Conservation (phyloP, 2,888 invertebrate genomes). For the Mythimna pallens region DNA sequence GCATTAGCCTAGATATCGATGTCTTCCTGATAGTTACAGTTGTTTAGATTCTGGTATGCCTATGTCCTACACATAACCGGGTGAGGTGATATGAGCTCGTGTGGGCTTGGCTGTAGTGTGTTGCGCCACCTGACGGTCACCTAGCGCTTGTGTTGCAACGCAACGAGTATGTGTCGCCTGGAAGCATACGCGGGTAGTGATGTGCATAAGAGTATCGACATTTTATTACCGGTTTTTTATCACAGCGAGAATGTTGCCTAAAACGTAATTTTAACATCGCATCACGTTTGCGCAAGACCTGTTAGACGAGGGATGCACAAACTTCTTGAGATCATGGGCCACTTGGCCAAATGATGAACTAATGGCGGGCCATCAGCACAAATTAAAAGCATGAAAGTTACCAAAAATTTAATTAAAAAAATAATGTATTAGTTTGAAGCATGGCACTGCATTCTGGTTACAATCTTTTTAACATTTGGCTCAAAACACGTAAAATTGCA, state of each 20-base stretch:
- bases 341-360: no score
- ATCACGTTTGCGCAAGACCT: neutral
- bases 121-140: conserved; percentile 59
- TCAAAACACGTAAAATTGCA: no score
- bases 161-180: conserved; percentile 58
- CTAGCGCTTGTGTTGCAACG: conserved; percentile 52
- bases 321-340: no score
- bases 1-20: neutral
- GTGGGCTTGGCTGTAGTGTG: conserved; percentile 56
- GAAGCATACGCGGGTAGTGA: conserved; percentile 52
- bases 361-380: no score
- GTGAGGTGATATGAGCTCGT: conserved; percentile 39
- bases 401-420: no score
- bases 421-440: no score
- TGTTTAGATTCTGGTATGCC: neutral
- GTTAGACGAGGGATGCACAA: neutral
- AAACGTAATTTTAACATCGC: no score
- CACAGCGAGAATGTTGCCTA: no score
- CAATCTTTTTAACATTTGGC: no score
- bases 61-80: conserved; percentile 5
- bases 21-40: conserved; percentile 5
- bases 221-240: no score
- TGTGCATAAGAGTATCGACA: conserved; percentile 34
- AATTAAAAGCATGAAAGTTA: no score
- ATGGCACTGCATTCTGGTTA: no score